A percentile compares a stretch with the other conserved stretches of the same genome.
Conservation (phyloP, 2,888 invertebrate genomes). For the Myopa testacea region DNA sequence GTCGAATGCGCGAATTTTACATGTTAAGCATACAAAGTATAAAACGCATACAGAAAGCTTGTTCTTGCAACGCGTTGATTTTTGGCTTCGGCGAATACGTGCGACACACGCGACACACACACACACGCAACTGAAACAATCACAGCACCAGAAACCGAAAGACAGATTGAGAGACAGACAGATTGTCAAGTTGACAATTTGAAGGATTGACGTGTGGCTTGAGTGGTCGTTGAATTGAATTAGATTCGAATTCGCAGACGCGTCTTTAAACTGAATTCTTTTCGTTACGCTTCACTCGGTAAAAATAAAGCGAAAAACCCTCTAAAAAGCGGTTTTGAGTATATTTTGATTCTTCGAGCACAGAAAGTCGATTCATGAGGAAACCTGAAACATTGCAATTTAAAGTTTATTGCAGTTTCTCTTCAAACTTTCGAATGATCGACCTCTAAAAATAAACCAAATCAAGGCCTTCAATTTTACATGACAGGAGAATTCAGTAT, state of each 20-base stretch:
- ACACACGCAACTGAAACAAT: background rate
- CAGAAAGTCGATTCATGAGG: background rate
- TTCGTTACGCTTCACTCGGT: background rate
- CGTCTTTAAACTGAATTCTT: too few relatives aligned
- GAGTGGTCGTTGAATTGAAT: too few relatives aligned
- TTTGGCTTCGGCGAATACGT: too few relatives aligned
- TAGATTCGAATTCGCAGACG: too few relatives aligned
- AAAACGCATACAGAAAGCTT: too few relatives aligned
- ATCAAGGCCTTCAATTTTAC: background rate
- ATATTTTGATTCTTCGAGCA: background rate
- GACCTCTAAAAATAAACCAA: background rate
- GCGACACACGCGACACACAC: too few relatives aligned
- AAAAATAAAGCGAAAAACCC: background rate
- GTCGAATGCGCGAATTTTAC: too few relatives aligned
- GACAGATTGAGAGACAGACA: background rate
- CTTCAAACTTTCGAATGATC: constrained; percentile 29
- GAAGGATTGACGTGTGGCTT: too few relatives aligned
- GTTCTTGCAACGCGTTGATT: too few relatives aligned
- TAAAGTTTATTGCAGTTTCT: constrained; percentile 30
- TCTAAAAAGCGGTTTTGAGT: background rate
- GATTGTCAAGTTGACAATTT: background rate
- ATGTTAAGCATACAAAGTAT: too few relatives aligned
- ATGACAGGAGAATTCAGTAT: background rate
- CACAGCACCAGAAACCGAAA: background rate
- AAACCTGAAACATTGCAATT: constrained; percentile 27